Base-by-base conservation (phyloP, 2,113 vertebrate genomes). In the Eonycteris spelaea region DNA sequence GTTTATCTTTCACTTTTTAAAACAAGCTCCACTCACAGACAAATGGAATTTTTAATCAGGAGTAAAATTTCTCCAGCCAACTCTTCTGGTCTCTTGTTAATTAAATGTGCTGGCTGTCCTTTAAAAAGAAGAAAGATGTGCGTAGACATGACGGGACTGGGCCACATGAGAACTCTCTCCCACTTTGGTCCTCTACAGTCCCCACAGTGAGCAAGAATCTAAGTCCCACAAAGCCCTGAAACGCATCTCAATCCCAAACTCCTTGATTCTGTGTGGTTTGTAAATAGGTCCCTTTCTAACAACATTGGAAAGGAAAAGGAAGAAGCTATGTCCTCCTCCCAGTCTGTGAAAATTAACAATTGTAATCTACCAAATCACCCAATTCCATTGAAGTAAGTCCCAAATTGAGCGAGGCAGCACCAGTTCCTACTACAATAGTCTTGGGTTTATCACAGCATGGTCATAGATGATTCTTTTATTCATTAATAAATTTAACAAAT, bases 1-100 rank as follows among this genome's bases (percentile, higher is more conserved):
- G 73, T 95, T 90, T 95, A 83, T 75, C 90, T 90, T 83, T 82
- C 79, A 68, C n/a, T 93, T 94, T 91, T 92, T 94, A 92, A 95
- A 96, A 96, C 45, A 95, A 97, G 84, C 71, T 84, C 94, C 85
- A 59, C 45, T 93, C 77, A 84, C 35, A 93, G 79, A 87, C 59
- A 97, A 96, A 94, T 80, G 59, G 43, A 83, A 96, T 79, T 80
- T 93, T 73, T 88, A 95, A 94, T 92, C 87, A 94, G 55, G 19
- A 94, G 57, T 88, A 82, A 95, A 92, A 85, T 82, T 90, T 87
- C 71, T 35, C 30, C 14, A 38, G 55, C 48, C 53, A 88, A 67
- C 19, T 75, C 45, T 87, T 92, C 84, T 80, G 24, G 18, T 90
- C 45, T 61, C 63, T 75, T 24, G 14, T 80, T 94, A 91, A 80